A percentile compares a stretch with the other conserved stretches of the same genome.
Conservation (phyloP, 92 coral and sea anemone genomes). For the Nematostella vectensis region DNA sequence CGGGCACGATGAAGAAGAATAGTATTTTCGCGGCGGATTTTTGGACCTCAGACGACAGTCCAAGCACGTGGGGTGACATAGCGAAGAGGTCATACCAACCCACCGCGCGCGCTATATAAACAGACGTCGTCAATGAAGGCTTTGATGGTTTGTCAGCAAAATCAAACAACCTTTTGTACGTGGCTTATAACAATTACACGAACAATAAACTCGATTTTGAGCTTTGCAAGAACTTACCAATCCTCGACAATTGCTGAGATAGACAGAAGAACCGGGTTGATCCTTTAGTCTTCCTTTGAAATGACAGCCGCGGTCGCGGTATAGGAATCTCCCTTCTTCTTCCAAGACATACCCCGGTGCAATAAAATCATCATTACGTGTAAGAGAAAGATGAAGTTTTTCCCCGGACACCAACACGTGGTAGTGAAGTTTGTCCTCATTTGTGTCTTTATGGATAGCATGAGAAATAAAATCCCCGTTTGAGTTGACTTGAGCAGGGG, state of each 20-base stretch:
- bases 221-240: constrained; percentile 91
- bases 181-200: too few relatives aligned
- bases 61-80: too few relatives aligned
- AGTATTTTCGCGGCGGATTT: too few relatives aligned
- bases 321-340: constrained; percentile 29
- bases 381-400: constrained; percentile 52
- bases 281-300: constrained; percentile 66
- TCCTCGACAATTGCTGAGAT: constrained; percentile 83
- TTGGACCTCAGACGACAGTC: too few relatives aligned
- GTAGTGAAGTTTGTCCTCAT: constrained; percentile 34
- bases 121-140: too few relatives aligned
- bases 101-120: too few relatives aligned
- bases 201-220: too few relatives aligned
- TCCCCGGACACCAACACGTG: constrained; percentile 63
- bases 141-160: too few relatives aligned
- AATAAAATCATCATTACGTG: constrained; percentile 38
- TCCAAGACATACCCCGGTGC: constrained; percentile 65
- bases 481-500: constrained; percentile 52
- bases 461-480: constrained; percentile 70
- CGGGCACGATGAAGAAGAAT: too few relatives aligned
- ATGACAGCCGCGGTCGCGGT: constrained; percentile 56
- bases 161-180: too few relatives aligned
- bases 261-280: constrained; percentile 63
- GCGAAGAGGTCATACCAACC: too few relatives aligned
- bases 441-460: constrained; percentile 14